phyloP scores from a whole-genome alignment of 2,888 invertebrate genomes.

The Drosophila stalkeri region DNA sequence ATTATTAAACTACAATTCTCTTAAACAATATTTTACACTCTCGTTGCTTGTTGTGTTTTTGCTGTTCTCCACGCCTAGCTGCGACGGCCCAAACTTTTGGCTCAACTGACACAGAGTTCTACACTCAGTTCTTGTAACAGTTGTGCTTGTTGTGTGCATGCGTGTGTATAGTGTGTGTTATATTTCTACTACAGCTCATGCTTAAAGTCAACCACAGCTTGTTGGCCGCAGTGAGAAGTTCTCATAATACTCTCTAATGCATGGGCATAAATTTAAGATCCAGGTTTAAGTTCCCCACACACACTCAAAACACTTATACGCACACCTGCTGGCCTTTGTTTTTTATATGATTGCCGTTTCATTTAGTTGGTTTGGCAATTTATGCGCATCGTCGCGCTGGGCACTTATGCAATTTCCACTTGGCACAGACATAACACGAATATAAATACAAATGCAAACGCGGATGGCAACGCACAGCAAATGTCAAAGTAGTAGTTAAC shows the following conservation, averaged over 20 bases:
- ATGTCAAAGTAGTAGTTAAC: slow-evolving; percentile 82
- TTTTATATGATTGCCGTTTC: slow-evolving; percentile 50
- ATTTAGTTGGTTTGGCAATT: slow-evolving; percentile 51
- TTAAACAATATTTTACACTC: slow-evolving; percentile 5
- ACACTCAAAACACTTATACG: neutral
- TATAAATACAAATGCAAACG: slow-evolving; percentile 6
- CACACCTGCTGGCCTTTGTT: slow-evolving; percentile 31
- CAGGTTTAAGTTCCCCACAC: slow-evolving; percentile 27
- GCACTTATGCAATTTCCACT: slow-evolving; percentile 74
- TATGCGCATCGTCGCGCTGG: slow-evolving; percentile 65
- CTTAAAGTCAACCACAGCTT: slow-evolving; percentile 28
- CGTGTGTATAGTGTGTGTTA: neutral
- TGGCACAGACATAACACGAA: slow-evolving; percentile 48
- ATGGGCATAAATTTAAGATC: slow-evolving; percentile 68
- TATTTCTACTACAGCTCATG: neutral
- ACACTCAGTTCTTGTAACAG: slow-evolving; percentile 36
- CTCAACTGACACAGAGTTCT: slow-evolving; percentile 49
- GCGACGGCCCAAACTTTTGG: slow-evolving; percentile 54
- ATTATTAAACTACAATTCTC: neutral
- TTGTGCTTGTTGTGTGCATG: slow-evolving; percentile 6
- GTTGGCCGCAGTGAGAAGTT: slow-evolving; percentile 45
- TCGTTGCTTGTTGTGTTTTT: slow-evolving; percentile 18
- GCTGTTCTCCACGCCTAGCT: slow-evolving; percentile 61
- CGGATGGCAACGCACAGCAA: slow-evolving; percentile 48
- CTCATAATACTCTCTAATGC: slow-evolving; percentile 65